A percentile compares a stretch with the other conserved stretches of the same genome.
Conservation (phyloP, 2,113 vertebrate genomes). For the Anas platyrhynchos region DNA sequence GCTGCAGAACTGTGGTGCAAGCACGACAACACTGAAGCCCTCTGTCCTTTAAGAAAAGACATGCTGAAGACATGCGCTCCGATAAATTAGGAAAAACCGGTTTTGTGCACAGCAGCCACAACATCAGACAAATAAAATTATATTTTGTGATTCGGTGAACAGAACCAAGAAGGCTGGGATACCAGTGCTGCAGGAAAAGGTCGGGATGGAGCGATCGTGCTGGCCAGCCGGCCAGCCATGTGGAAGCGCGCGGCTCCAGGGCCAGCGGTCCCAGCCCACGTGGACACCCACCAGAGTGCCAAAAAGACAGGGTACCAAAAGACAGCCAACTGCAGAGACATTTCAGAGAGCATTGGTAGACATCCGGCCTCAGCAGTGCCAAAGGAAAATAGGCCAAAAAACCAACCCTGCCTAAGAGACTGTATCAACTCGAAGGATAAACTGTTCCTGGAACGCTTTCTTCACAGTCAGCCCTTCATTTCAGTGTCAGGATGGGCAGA, state of each 20-base stretch:
- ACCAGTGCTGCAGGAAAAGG: not conserved
- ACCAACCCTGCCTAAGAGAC: not conserved
- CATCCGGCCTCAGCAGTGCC: not conserved
- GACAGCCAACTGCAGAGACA: not conserved
- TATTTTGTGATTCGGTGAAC: not conserved
- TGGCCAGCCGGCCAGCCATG: not conserved
- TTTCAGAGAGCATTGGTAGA: not conserved
- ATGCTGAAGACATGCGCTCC: not conserved
- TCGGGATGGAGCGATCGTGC: not conserved
- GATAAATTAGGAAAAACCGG: not conserved
- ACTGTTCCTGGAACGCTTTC: conserved; percentile 14
- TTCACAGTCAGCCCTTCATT: not conserved
- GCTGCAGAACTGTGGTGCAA: rapidly evolving
- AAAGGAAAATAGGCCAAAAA: not conserved
- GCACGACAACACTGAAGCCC: not conserved
- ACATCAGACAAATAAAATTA: not conserved
- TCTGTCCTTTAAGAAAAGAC: not conserved
- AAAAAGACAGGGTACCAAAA: not conserved
- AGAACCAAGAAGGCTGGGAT: not conserved
- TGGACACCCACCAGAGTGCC: not conserved
- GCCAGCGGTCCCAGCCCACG: not conserved
- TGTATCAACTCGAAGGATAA: conserved; percentile 3
- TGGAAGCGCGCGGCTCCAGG: not conserved
- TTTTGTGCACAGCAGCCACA: not conserved
- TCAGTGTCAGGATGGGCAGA: not conserved